Evolutionary conservation across 2,888 invertebrate genomes (phyloP), one percentile per base, ranked within the genome.

Genomic region (Latrodectus elegans): DNA sequence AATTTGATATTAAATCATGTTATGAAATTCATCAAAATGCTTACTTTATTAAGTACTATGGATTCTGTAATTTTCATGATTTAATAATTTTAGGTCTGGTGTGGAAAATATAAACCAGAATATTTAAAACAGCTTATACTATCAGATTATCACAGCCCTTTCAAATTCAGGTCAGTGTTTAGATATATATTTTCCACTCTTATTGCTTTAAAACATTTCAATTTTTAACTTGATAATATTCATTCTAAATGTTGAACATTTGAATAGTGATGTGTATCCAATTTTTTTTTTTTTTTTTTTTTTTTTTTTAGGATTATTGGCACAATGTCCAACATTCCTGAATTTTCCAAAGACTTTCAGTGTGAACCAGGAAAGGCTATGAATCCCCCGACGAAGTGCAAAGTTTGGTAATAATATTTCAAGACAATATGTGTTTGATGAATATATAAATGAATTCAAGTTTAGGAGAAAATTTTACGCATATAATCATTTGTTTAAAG

Each of bases 311-410:
- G 97, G 89, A 97, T 97, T 0, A 95, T 96, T 89, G 97, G 97
- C 0, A 95, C 97, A 0, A 93, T 97, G 79, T 95, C 96, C n/a
- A 97, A 97, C 92, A 93, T 96, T 89, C 94, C 93, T 71, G 97
- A 97, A 91, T 97, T 97, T 92, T 94, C 96, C 15, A 93, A 95
- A 70, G 95, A 95, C 90, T 97, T 97, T 91, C 93, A 95, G 38
- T 97, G 97, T 91, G 94, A 94, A 10, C 89, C 93, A 6, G 95
- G 95, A n/a, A 94, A 95, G 1, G 94, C 94, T 90, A 97, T 97
- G 97, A 97, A 97, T 92, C 97, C 97, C 6, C 92, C 92, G 88
- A 93, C 95, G 17, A 97, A 97, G 92, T 97, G 97, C 92, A 96
- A 95, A 92, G 95, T 97, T 78, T 97, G 97, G 97, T 97, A 78